Conservation (phyloP, 2,888 invertebrate genomes). For the Thymelicus acteon region DNA sequence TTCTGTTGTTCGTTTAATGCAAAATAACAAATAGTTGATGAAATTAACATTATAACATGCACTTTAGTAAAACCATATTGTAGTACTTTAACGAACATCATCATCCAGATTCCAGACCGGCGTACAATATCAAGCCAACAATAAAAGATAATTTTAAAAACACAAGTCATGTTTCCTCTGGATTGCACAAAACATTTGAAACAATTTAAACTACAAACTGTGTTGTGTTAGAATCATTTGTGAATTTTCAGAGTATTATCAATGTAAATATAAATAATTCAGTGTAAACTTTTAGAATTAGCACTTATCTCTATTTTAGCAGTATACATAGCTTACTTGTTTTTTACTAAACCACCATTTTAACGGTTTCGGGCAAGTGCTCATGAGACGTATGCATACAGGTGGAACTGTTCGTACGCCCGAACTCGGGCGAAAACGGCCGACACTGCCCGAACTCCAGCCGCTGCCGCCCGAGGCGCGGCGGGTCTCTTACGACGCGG, state of each 20-base stretch:
- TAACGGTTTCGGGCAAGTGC: not conserved
- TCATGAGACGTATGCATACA: constrained; percentile 41
- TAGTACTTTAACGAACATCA: not conserved
- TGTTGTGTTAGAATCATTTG: not conserved
- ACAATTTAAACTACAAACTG: not conserved
- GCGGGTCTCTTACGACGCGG: constrained; percentile 49
- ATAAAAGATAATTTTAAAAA: too few relatives aligned
- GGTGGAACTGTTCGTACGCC: constrained; percentile 66
- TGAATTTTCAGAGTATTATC: not conserved
- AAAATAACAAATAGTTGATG: too few relatives aligned
- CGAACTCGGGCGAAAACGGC: constrained; percentile 64
- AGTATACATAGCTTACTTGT: constrained; percentile 19
- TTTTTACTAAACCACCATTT: constrained; percentile 26
- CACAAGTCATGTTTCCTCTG: not conserved
- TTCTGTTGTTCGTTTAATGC: too few relatives aligned
- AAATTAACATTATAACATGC: not conserved
- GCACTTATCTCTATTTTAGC: not conserved
- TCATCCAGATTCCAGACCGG: not conserved
- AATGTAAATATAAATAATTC: constrained; percentile 11
- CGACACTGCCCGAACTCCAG: constrained; percentile 63
- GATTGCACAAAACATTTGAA: constrained; percentile 1
- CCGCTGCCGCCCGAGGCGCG: constrained; percentile 58
- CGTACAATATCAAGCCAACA: too few relatives aligned
- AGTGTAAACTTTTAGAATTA: constrained; percentile 1
- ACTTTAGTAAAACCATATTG: not conserved